Evolutionary conservation across 2,113 vertebrate species (phyloP), one percentile per base, ranked within the genome.

Genomic region (Rana temporaria): DNA sequence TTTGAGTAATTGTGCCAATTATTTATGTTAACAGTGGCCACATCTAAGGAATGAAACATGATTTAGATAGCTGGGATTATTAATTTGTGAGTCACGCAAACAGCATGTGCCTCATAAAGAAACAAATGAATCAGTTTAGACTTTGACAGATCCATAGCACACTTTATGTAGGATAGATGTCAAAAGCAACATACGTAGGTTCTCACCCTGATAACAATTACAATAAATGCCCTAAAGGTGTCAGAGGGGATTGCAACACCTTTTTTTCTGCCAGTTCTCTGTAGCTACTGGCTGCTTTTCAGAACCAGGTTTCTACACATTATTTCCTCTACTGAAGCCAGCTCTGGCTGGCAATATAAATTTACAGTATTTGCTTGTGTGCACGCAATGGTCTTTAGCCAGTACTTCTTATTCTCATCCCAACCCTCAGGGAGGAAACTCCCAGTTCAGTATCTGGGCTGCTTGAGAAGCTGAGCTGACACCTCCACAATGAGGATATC

Each of bases 381-480:
- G 68, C 79, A 81, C 59, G 59, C 68, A 65, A 81, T 26, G 19
- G 26, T 64, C 48, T 55, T 26, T 81, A 65, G 7, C 42, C 59
- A 81, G 24, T 26, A 38, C 48, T 55, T 15, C 26, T 64, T 64
- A 32, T 73, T 68, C 69, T 81, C 79, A 73, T 81, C 59, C 69
- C 69, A 73, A 24, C 69, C 79, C 69, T 16, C 69, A 81, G 79
- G 69, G 79, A 55, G 71, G 60, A 81, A 81, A 64, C 79, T 73
- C 69, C 48, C 70, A 56, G 60, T 72, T 65, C 24, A 65, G 59
- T 60, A 64, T 81, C 42, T 73, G 59, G 48, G 68, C 60, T 56
- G 79, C 30, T 20, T 73, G 79, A 73, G 60, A 64, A 73, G n/a
- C 62, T 73, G 9, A 65, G 48, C 26, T 73, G 79, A 69, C 60